phyloP scores from a whole-genome alignment of 2,888 invertebrate genomes.

The Drosophila engyochracea region DNA sequence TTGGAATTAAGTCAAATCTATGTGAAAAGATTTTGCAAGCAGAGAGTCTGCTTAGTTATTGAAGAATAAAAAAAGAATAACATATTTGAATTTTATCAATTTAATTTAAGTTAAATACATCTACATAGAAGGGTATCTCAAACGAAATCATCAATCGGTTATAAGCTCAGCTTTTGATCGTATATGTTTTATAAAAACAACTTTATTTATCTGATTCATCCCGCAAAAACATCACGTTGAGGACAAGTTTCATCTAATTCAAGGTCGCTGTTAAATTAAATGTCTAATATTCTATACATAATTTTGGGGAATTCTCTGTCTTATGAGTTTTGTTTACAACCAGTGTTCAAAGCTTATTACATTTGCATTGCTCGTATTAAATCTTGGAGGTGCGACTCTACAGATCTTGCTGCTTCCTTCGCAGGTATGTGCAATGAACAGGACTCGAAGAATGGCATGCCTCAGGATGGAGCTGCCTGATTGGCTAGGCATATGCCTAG shows the following conservation, averaged over 20 bases:
- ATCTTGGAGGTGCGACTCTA: not conserved
- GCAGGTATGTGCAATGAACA: slow-evolving; percentile 50
- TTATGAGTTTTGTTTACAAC: too few species aligned
- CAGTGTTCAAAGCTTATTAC: too few species aligned
- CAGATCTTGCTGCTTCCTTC: not conserved
- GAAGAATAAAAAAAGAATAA: not conserved
- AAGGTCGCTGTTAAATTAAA: not conserved
- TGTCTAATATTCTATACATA: not conserved
- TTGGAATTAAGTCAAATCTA: not conserved
- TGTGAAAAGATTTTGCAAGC: not conserved
- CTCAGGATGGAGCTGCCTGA: slow-evolving; percentile 57
- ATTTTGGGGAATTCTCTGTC: too few species aligned
- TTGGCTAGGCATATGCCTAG: slow-evolving; percentile 66
- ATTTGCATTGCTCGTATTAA: too few species aligned
- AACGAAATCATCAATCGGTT: not conserved
- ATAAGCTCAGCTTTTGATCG: not conserved
- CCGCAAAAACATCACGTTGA: not conserved
- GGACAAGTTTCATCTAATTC: not conserved
- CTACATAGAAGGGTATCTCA: not conserved
- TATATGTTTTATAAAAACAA: not conserved
- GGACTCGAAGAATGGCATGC: slow-evolving; percentile 58
- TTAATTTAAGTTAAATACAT: not conserved
- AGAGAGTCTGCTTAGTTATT: not conserved
- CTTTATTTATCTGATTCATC: too few species aligned
- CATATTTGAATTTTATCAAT: not conserved